Conservation (phyloP, 2,888 invertebrate species). For the Spilarctia lutea region DNA sequence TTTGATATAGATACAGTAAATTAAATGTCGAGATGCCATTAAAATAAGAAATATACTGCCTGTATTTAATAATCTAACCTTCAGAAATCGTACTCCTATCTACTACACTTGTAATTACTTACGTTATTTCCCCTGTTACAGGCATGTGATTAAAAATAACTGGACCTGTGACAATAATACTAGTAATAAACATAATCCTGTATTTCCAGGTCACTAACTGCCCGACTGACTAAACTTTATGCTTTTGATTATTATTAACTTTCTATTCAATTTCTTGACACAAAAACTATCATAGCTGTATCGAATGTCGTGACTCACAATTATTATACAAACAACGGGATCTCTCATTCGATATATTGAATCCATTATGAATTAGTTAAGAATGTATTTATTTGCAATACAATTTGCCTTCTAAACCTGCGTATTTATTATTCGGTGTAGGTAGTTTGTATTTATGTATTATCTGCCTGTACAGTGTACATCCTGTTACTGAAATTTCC, state of each 20-base stretch:
- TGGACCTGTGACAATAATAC: slow-evolving; percentile 15
- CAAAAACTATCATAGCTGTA: slow-evolving; percentile 17
- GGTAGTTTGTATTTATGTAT: neutral
- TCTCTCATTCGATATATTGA: slow-evolving; percentile 1
- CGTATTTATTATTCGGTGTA: neutral
- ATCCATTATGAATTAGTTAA: neutral
- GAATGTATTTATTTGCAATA: neutral
- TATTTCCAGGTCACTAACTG: slow-evolving; percentile 27
- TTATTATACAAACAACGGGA: slow-evolving; percentile 4
- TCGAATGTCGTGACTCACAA: slow-evolving; percentile 6
- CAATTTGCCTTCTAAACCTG: neutral
- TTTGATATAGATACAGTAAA: no score
- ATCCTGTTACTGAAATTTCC: neutral
- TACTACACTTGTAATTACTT: neutral
- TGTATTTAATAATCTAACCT: slow-evolving; percentile 8
- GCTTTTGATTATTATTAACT: slow-evolving; percentile 28
- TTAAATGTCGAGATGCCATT: neutral
- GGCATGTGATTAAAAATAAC: slow-evolving; percentile 12
- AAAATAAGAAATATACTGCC: neutral
- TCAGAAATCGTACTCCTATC: slow-evolving; percentile 10
- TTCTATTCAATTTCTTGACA: slow-evolving; percentile 36
- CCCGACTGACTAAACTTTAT: slow-evolving; percentile 19
- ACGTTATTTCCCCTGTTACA: neutral
- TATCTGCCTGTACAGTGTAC: neutral
- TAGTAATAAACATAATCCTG: slow-evolving; percentile 14